phyloP scores from a whole-genome alignment of 2,797 vertebrate species.

The Scolopax rusticola region DNA sequence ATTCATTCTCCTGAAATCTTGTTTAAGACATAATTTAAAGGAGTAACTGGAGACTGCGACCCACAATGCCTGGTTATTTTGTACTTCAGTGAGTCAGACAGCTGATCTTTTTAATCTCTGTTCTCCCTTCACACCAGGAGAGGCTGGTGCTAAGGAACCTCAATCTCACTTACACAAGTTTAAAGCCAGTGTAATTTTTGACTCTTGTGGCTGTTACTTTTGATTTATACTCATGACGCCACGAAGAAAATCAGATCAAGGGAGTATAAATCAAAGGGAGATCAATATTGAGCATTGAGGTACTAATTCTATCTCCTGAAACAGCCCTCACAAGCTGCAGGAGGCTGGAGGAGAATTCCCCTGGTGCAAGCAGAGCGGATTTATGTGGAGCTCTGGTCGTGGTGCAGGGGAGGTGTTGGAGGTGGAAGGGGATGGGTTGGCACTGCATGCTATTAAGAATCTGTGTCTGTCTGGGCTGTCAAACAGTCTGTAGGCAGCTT shows the following conservation, averaged over 20 bases:
- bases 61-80: background rate
- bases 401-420: conserved; percentile 45
- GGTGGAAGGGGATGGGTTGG: conserved; percentile 37
- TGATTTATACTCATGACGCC: conserved; percentile 42
- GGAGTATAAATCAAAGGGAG: conserved; percentile 58
- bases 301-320: conserved; percentile 61
- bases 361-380: background rate
- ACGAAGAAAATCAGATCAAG: conserved; percentile 55
- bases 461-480: conserved; percentile 61
- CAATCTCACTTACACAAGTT: conserved; percentile 34
- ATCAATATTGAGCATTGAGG: conserved; percentile 62
- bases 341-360: background rate
- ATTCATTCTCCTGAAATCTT: background rate
- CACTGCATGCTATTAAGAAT: conserved; percentile 24
- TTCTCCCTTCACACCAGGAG: background rate
- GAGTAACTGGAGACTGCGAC: background rate
- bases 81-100: background rate
- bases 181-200: background rate
- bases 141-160: conserved; percentile 8
- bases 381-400: conserved; percentile 42
- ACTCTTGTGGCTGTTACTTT: conserved; percentile 55
- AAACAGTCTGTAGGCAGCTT: conserved; percentile 46
- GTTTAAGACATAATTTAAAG: background rate
- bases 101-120: background rate
- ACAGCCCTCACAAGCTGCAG: conserved; percentile 17